Evolutionary conservation across 2,888 invertebrate genomes (phyloP), one percentile per base, ranked within the genome.

Genomic region (Epinotia ramella): DNA sequence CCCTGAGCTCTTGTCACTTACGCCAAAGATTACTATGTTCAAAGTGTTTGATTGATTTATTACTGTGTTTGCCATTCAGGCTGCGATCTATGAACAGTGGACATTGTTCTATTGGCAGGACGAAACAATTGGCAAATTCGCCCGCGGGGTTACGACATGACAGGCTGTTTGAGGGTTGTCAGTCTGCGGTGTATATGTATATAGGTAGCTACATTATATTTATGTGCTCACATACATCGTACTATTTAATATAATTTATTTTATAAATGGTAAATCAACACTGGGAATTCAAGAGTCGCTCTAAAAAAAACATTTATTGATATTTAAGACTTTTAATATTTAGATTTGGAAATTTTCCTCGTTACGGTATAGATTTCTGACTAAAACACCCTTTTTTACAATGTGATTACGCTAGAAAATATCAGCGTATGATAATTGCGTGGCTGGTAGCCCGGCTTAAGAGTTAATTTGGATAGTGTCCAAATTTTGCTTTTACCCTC

Each of bases 391-490:
- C 6, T 20, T 57, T 57, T 57, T 57, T 66, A 60, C n/a, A 60
- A 60, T 46, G 59, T 16, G 7, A 60, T n/a, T 46, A 64, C 16
- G 20, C 40, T 62, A 62, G 49, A 59, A 66, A 65, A 87, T 88
- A 88, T 84, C 86, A 86, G 86, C 84, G 86, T 86, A 87, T 87
- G 85, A 89, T 90, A 91, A 91, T 90, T 88, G 89, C 87, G 83
- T 66, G 75, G 67, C 67, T 57, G 84, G 83, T 81, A 83, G 53
- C 65, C 81, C 83, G 80, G 83, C 84, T 86, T 91, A 91, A 91
- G 90, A 91, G 93, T 91, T 92, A 91, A 93, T 92, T 93, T 92
- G 93, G 93, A 90, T 80, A 80, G 81, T 78, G 84, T 89, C 93
- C 92, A 93, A 92, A 89, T 85, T 89, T 86, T 82, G 87, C 87